phyloP scores from a whole-genome alignment of 1,140 invertebrate species.

The Musca domestica region DNA sequence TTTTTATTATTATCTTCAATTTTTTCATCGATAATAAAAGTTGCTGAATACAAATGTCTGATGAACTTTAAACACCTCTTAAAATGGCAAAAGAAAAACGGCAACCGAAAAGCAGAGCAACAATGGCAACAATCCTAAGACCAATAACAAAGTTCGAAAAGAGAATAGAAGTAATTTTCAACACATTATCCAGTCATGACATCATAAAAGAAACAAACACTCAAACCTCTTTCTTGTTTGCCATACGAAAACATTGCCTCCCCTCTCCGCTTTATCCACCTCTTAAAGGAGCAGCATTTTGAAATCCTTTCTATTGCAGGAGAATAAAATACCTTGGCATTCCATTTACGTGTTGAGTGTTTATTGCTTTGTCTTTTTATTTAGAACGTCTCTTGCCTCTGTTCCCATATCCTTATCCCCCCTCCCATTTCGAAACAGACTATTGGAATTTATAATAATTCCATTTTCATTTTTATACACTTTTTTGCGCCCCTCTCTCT shows the following conservation, averaged over 20 bases:
- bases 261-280: not conserved
- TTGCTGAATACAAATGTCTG: not conserved
- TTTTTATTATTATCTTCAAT: slow-evolving; percentile 3
- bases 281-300: not conserved
- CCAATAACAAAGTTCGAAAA: not conserved
- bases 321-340: not conserved
- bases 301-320: not conserved
- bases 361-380: not conserved
- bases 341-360: too few species aligned
- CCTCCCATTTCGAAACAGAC: not conserved
- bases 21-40: not conserved
- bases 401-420: not conserved
- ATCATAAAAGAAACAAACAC: not conserved
- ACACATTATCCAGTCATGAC: slow-evolving; percentile 9
- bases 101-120: too few species aligned
- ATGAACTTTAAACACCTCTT: slow-evolving; percentile 16
- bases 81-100: too few species aligned
- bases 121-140: not conserved
- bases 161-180: slow-evolving; percentile 3
- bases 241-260: too few species aligned
- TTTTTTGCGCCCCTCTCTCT: not conserved
- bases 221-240: not conserved
- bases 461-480: too few species aligned
- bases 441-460: not conserved
- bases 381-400: not conserved